Base-by-base conservation (phyloP, 2,113 vertebrate species). In the Dendropsophus ebraccatus region DNA sequence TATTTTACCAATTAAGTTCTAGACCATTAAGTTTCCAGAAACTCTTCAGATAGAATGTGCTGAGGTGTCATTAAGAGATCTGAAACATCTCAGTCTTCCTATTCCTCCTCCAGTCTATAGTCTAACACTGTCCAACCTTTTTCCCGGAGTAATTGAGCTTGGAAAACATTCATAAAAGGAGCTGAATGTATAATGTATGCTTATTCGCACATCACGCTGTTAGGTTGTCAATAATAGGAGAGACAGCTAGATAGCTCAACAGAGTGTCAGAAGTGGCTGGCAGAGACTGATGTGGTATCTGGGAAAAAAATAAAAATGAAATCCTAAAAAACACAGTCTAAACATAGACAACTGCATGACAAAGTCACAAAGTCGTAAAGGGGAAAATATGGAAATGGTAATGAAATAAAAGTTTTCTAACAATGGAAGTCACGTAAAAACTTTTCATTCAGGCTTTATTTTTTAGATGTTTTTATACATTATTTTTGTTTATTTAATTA, bases 131-230 rank as follows among this genome's bases (percentile, higher is more conserved):
- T 74, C 37, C 65, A 7, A 41, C 41, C 49, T 12, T 80, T 60
- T 41, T 80, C 23, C n/a, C 52, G 32, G 69, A 37, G 23, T 73
- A 56, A 74, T 60, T 74, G 81, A 83, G 67, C 35, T 54, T 58
- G 32, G 52, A 73, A 41, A 23, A 37, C 14, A 83, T 10, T 58
- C 19, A 52, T 52, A 60, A 41, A 41, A 37, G 54, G 25, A 58
- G 52, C 6, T 41, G 47, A 84, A 30, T 84, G 13, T 28, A 83
- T 58, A 45, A 73, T 83, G 54, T 12, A 84, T 74, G 54, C 69
- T 28, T 74, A 75, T 74, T 74, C 41, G 60, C 35, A 37, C 32
- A 17, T 4, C 25, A 6, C 67, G 4, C 23, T 74, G 45, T 5
- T 28, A 60, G 4, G 54, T 58, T 74, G 69, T 73, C 69, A 83